phyloP scores from a whole-genome alignment of 2,113 vertebrate genomes.

The Oreotrochilus melanogaster region DNA sequence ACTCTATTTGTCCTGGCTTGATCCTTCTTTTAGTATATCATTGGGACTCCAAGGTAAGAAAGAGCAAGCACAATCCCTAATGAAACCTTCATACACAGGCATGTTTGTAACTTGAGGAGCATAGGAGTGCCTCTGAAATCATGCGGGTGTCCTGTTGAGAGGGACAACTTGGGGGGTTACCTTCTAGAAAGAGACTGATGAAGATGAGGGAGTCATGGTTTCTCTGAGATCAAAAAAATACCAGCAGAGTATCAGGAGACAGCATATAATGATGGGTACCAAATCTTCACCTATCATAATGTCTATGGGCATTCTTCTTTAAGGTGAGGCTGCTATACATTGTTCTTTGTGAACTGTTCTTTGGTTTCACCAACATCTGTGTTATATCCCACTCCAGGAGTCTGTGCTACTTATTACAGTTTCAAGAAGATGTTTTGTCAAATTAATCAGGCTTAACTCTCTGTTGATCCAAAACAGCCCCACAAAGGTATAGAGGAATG shows the following conservation, averaged over 20 bases:
- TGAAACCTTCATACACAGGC: not conserved
- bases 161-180: not conserved
- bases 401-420: not conserved
- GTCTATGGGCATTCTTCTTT: not conserved
- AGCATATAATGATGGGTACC: not conserved
- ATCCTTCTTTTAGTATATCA: not conserved
- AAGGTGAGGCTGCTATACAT: not conserved
- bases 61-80: not conserved
- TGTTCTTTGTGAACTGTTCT: not conserved
- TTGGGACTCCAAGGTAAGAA: not conserved
- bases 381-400: not conserved
- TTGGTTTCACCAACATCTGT: not conserved
- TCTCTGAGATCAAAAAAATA: not conserved
- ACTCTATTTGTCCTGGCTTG: not conserved
- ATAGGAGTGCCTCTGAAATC: not conserved
- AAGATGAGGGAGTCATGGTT: not conserved
- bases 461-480: not conserved
- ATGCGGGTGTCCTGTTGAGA: accelerated
- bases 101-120: not conserved
- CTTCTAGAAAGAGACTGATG: not conserved
- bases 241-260: not conserved
- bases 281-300: not conserved
- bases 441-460: not conserved
- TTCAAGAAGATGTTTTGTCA: not conserved
- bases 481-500: not conserved